These are phyloP conservation scores for Elephas maximus DNA, from an alignment of 2,113 vertebrate species.

Conservation along the genomic window DNA sequence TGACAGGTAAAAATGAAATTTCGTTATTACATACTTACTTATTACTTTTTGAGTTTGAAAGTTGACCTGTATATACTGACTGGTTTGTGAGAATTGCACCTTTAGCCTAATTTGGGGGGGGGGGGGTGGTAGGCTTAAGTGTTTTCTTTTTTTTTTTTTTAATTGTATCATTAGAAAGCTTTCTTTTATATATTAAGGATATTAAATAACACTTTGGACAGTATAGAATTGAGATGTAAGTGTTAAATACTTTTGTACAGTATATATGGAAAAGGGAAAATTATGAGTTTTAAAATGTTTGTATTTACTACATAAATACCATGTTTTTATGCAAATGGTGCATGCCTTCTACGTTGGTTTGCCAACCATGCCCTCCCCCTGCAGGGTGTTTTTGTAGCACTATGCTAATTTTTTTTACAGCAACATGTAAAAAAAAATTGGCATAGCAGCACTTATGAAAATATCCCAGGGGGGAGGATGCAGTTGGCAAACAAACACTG, in stretches of 20 bases:
- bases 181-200: not conserved
- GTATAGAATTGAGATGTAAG: not conserved
- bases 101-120: not conserved
- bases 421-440: no score
- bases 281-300: conserved; percentile 30
- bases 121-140: not conserved
- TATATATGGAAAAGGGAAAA: not conserved
- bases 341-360: no score
- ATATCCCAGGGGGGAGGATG: no score
- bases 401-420: no score
- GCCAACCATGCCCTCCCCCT: no score
- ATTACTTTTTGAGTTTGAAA: not conserved
- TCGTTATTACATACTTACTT: not conserved
- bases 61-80: not conserved
- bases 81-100: not conserved
- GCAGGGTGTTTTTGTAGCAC: no score
- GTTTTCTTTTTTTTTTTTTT: not conserved
- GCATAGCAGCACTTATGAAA: no score
- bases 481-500: no score
- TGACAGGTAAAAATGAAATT: conserved; percentile 1
- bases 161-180: not conserved
- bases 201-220: not conserved
- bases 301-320: conserved; percentile 53
- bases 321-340: no score
- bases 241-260: not conserved